phyloP scores from a whole-genome alignment of 1,140 invertebrate genomes.

The Apis dorsata region DNA sequence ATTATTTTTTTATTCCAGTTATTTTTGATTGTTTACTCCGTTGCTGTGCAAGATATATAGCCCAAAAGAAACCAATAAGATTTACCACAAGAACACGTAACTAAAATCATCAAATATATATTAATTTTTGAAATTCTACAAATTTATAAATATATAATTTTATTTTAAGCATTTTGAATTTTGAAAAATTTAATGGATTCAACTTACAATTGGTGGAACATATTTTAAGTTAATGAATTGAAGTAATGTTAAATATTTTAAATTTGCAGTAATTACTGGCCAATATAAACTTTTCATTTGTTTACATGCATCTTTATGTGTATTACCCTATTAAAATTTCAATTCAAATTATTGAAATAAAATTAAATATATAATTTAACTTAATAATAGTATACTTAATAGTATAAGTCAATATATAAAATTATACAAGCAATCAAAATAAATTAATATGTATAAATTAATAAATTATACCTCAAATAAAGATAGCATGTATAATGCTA shows the following conservation, averaged over 20 bases:
- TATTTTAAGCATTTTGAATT: neutral
- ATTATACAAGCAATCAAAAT: neutral
- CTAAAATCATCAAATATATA: conserved; percentile 74
- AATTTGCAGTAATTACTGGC: conserved; percentile 84
- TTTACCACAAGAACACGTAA: conserved; percentile 84
- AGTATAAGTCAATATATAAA: too few species aligned
- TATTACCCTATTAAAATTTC: conserved; percentile 81
- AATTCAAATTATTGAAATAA: neutral
- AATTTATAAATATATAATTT: conserved; percentile 15
- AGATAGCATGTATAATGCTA: conserved; percentile 85
- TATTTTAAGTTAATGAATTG: conserved; percentile 86
- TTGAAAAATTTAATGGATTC: neutral
- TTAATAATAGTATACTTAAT: too few species aligned
- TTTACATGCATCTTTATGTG: conserved; percentile 81
- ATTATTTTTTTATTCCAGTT: conserved; percentile 43
- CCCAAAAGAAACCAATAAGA: conserved; percentile 86
- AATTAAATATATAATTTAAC: too few species aligned
- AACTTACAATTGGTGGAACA: conserved; percentile 85
- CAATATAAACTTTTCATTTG: conserved; percentile 83
- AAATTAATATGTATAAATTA: conserved; percentile 19
- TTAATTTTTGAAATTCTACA: conserved; percentile 19
- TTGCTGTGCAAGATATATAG: conserved; percentile 84
- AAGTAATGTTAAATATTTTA: conserved; percentile 86
- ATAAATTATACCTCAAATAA: conserved; percentile 82
- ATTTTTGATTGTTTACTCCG: conserved; percentile 69